phyloP scores from a whole-genome alignment of 2,113 vertebrate genomes.

The Rhinolophus ferrumequinum region DNA sequence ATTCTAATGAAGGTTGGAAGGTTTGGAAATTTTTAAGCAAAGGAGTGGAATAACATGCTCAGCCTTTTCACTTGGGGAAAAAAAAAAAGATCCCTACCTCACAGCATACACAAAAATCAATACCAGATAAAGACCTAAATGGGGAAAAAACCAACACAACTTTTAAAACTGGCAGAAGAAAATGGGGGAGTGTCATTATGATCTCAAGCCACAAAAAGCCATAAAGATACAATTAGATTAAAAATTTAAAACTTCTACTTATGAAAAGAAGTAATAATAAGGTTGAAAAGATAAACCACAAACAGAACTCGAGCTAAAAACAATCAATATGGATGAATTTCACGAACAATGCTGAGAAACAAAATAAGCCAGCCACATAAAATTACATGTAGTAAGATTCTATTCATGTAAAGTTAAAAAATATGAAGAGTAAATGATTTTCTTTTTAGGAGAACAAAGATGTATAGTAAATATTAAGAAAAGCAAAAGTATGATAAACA shows the following conservation, averaged over 20 bases:
- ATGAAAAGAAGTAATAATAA: constrained; percentile 34
- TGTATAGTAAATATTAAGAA: background rate
- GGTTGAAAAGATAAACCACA: constrained; percentile 1
- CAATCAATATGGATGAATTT: constrained; percentile 21
- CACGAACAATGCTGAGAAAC: constrained; percentile 41
- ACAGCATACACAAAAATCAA: constrained; percentile 8
- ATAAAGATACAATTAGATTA: background rate
- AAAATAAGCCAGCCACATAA: constrained; percentile 32
- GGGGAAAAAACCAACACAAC: background rate
- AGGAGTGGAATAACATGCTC: background rate
- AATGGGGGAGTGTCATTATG: background rate
- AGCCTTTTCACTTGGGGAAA: background rate
- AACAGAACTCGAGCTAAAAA: background rate
- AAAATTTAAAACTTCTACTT: constrained; percentile 14
- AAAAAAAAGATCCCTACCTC: background rate
- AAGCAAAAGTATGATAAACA: background rate
- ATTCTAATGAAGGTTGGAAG: background rate
- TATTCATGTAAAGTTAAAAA: background rate
- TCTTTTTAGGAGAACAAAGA: constrained; percentile 14
- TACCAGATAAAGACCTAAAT: background rate
- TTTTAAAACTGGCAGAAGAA: constrained; percentile 45
- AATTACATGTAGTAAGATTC: background rate
- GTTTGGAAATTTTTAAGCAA: background rate
- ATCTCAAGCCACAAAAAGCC: constrained; percentile 38
- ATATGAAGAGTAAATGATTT: background rate